phyloP scores from a whole-genome alignment of 2,113 vertebrate species.

The Cephalopterus ornatus region DNA sequence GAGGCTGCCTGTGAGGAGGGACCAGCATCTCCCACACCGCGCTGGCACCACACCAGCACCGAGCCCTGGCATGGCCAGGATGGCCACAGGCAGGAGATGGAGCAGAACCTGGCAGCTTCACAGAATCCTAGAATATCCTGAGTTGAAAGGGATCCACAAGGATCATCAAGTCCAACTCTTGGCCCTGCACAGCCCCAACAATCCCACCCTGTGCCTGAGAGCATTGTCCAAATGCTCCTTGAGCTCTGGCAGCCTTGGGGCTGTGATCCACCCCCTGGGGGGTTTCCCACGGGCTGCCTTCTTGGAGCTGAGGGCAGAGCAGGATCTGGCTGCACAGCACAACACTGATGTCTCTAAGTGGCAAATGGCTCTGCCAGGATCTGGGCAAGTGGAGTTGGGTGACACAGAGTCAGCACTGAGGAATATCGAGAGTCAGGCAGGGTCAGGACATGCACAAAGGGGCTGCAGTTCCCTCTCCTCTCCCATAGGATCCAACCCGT shows the following conservation, averaged over 20 bases:
- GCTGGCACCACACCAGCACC: not conserved
- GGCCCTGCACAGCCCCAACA: not conserved
- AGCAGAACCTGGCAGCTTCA: not conserved
- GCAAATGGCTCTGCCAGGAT: not conserved
- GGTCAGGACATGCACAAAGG: fast-evolving
- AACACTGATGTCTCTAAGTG: fast-evolving
- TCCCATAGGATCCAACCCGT: not conserved
- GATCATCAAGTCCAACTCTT: not conserved
- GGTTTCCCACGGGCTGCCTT: not conserved
- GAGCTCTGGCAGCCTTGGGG: not conserved
- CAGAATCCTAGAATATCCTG: not conserved
- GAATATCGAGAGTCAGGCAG: not conserved
- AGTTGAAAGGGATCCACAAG: not conserved
- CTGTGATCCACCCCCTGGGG: fast-evolving
- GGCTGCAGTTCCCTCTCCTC: not conserved
- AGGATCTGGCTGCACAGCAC: not conserved
- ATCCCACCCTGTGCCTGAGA: not conserved
- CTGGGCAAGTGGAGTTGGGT: fast-evolving
- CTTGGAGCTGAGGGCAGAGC: not conserved
- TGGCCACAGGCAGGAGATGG: not conserved
- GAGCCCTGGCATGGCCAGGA: not conserved
- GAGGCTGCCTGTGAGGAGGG: not conserved
- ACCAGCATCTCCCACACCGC: fast-evolving
- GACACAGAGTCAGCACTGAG: not conserved
- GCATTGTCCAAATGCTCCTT: fast-evolving